Conservation (phyloP, 2,113 vertebrate species). For the Myotis yumanensis region DNA sequence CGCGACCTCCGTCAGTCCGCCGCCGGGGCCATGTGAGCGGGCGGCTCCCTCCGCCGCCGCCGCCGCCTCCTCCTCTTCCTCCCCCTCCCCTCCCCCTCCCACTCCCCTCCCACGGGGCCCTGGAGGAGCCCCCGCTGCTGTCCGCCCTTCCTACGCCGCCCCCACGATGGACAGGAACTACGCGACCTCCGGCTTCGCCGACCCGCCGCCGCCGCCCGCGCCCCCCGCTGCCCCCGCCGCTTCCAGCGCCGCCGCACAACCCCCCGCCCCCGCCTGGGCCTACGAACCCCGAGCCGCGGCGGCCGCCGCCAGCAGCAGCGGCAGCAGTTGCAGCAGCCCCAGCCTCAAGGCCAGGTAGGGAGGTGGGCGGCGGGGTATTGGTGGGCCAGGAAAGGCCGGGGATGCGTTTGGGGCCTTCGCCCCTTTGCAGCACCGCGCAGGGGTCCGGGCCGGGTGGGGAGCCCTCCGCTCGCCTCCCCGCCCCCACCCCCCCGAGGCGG, state of each 20-base stretch:
- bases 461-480: background rate
- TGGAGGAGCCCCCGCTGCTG: constrained; percentile 77
- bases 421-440: background rate
- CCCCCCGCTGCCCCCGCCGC: constrained; percentile 78
- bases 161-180: constrained; percentile 96
- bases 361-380: constrained; percentile 78
- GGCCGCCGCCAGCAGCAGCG: constrained; percentile 45
- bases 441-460: background rate
- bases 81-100: constrained; percentile 59
- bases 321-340: constrained; percentile 79
- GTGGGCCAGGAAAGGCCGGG: constrained; percentile 84
- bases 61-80: constrained; percentile 61
- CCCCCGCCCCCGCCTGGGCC: constrained; percentile 92
- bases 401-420: constrained; percentile 74
- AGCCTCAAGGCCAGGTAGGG: constrained; percentile 92
- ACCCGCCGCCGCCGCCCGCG: constrained; percentile 89
- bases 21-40: constrained; percentile 77
- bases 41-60: constrained; percentile 64
- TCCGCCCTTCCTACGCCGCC: constrained; percentile 72
- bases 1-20: constrained; percentile 59
- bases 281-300: constrained; percentile 87
- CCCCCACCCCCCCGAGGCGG: background rate
- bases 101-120: constrained; percentile 51
- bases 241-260: constrained; percentile 81
- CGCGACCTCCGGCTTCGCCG: constrained; percentile 91